Evolutionary conservation across 2,888 invertebrate genomes (phyloP), one percentile per base, ranked within the genome.

Genomic region (Baronia brevicornis): DNA sequence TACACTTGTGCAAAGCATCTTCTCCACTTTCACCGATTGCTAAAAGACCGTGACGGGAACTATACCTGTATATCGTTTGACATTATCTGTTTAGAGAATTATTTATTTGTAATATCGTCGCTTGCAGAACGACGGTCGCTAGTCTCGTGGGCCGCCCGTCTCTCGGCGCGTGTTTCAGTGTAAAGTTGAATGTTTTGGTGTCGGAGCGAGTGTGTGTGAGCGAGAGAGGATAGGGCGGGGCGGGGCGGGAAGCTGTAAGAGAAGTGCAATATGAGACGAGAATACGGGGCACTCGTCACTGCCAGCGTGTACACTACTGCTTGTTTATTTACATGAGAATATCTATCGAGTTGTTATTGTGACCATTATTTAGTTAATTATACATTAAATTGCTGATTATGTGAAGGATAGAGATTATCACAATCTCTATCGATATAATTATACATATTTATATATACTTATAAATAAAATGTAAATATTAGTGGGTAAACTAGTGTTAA

Each of bases 391-490:
- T 58, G 70, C 74, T 69, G 73, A 74, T 65, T 66, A 70, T 63
- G 72, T 75, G 74, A 70, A 68, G 54, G 78, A 80, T 78, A 77
- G 71, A n/a, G 78, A 64, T 79, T 73, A 66, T 69, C 61, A 60
- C 60, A 74, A 73, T 77, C 75, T 64, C 77, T 80, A 77, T 80
- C 74, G 62, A 73, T 72, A 79, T 79, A 73, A 78, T 74, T 80
- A 84, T 84, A 80, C 79, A 82, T 84, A 84, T 84, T 82, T 84
- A 84, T 82, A 82, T 77, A 82, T 78, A 84, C 72, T 69, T 80
- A 80, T 80, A 80, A 82, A 82, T 80, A 82, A 77, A 79, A 56
- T 82, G 82, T 82, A 84, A 79, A 84, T 84, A 84, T 63, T 85
- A 84, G 82, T 47, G 47, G 71, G 70, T 82, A 82, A 80, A 72